These are phyloP conservation scores for Drosophila lacertosa DNA, from an alignment of 1,140 invertebrate genomes.

Conservation along the genomic window DNA sequence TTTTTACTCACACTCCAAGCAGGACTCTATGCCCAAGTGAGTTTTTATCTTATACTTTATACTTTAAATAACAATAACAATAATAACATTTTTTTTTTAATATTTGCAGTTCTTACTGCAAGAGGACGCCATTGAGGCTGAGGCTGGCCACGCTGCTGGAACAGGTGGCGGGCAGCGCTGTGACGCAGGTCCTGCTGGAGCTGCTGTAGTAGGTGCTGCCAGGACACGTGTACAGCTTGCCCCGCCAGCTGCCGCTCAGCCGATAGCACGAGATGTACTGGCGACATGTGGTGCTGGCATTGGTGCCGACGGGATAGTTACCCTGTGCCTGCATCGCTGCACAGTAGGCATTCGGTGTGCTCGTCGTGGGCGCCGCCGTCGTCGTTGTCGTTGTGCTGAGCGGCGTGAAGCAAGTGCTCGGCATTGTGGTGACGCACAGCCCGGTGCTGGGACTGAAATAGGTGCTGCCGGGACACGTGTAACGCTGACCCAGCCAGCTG, in stretches of 20 bases:
- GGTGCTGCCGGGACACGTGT: constrained; percentile 39
- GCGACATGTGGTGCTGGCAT: constrained; percentile 54
- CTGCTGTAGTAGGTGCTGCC: constrained; percentile 56
- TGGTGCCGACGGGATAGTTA: constrained; percentile 54
- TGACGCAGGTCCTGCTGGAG: constrained; percentile 35
- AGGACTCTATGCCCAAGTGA: no score
- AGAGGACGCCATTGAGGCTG: constrained; percentile 47
- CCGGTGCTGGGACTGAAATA: constrained; percentile 27
- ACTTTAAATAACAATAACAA: no score
- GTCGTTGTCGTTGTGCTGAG: constrained; percentile 26
- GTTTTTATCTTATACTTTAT: no score
- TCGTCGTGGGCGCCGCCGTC: constrained; percentile 31
- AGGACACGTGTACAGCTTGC: constrained; percentile 58
- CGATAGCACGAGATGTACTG: constrained; percentile 68
- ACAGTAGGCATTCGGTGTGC: constrained; percentile 54
- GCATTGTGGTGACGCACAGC: constrained; percentile 7
- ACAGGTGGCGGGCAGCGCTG: constrained; percentile 52
- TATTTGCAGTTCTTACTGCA: not conserved
- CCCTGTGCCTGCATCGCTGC: constrained; percentile 45
- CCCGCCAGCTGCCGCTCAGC: constrained; percentile 49
- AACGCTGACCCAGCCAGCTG: constrained; percentile 57
- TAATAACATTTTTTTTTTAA: no score
- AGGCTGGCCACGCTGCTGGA: constrained; percentile 40
- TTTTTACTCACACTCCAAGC: no score
- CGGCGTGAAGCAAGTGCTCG: constrained; percentile 15